phyloP scores from a whole-genome alignment of 2,797 vertebrate genomes.

The Pelodytes ibericus region DNA sequence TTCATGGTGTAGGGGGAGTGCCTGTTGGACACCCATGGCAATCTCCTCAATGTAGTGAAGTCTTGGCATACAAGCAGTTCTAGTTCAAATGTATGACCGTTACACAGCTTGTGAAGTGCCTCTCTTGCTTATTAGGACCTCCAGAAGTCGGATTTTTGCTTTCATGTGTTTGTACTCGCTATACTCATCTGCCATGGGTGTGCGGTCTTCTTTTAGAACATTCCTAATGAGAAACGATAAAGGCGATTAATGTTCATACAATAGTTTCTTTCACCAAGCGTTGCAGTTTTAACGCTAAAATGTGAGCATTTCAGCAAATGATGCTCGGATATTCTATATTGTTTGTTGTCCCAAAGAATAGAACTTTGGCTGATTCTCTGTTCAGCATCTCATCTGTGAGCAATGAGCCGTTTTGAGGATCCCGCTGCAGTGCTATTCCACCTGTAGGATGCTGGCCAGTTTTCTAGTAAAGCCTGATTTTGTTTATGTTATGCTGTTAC shows the following conservation, averaged over 20 bases:
- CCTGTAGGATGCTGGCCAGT: too few species aligned
- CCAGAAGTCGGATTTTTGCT: conserved; percentile 91
- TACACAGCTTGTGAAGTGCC: conserved; percentile 77
- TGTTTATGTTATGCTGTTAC: too few species aligned
- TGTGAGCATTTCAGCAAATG: too few species aligned
- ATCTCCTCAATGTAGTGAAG: background rate
- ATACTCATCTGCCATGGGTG: conserved; percentile 90
- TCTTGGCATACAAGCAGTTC: conserved; percentile 12
- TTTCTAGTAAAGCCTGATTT: too few species aligned
- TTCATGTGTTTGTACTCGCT: conserved; percentile 95
- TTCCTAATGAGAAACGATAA: conserved; percentile 72
- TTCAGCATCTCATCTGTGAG: too few species aligned
- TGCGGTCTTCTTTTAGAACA: conserved; percentile 94
- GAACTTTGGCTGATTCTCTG: too few species aligned
- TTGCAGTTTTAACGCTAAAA: too few species aligned
- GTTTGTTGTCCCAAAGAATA: too few species aligned
- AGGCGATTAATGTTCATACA: background rate
- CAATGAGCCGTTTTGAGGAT: too few species aligned
- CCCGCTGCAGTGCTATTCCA: too few species aligned
- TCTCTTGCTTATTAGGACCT: conserved; percentile 97
- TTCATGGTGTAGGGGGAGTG: background rate
- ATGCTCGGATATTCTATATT: too few species aligned
- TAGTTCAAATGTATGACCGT: conserved; percentile 34
- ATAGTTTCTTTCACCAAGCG: too few species aligned
- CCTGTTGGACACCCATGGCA: background rate